A percentile compares a stretch with the other conserved stretches of the same genome.
Conservation (phyloP, 2,888 invertebrate species). For the Therioaphis trifolii region DNA sequence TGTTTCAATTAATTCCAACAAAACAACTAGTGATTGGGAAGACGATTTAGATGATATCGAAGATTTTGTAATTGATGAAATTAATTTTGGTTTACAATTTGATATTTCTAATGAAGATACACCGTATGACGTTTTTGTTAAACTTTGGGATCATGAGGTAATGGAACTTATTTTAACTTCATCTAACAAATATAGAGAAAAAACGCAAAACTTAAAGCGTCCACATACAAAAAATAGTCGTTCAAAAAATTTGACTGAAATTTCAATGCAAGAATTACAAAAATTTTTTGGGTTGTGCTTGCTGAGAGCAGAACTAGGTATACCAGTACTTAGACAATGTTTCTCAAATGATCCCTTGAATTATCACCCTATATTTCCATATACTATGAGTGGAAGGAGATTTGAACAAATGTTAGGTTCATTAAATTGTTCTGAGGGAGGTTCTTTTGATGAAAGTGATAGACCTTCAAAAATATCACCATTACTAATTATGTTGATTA, state of each 20-base stretch:
- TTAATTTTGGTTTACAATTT: not conserved
- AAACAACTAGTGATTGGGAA: slow-evolving; percentile 24
- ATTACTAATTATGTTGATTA: too few species aligned
- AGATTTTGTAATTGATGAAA: slow-evolving; percentile 5
- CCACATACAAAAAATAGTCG: slow-evolving; percentile 20
- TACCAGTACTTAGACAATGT: slow-evolving; percentile 35
- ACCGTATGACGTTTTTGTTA: slow-evolving; percentile 2
- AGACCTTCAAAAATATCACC: not conserved
- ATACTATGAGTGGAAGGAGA: slow-evolving; percentile 17
- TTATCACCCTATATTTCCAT: slow-evolving; percentile 13
- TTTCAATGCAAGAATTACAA: not conserved
- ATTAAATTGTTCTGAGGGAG: slow-evolving; percentile 24
- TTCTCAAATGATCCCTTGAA: slow-evolving; percentile 23
- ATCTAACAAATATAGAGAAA: slow-evolving; percentile 7
- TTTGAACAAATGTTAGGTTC: slow-evolving; percentile 16
- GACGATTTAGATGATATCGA: not conserved
- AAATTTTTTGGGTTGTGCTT: slow-evolving; percentile 33
- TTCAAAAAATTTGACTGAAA: not conserved
- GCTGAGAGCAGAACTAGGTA: slow-evolving; percentile 30
- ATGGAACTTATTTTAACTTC: not conserved
- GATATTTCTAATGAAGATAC: slow-evolving; percentile 15
- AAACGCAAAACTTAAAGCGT: not conserved
- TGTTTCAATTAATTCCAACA: not conserved
- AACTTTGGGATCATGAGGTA: slow-evolving; percentile 11
- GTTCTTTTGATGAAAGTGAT: not conserved